Percentiles rank a stretch among this genome's conserved stretches.
phyloP scores from a whole-genome alignment of 53 echinoderm and acorn worm species.

The Paracentrotus lividus region DNA sequence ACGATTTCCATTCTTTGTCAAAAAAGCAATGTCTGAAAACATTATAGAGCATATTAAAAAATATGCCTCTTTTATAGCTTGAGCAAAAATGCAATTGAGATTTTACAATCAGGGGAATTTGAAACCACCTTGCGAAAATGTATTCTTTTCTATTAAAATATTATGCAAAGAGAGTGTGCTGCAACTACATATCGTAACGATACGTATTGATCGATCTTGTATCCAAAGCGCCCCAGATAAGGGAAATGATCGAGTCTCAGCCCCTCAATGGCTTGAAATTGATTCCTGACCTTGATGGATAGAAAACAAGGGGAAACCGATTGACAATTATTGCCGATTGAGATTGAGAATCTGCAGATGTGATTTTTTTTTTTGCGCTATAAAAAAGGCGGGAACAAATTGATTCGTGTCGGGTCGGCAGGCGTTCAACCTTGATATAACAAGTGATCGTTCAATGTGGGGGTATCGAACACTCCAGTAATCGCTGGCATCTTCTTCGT shows the following conservation, averaged over 20 bases:
- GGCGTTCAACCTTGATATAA: slow-evolving; percentile 22
- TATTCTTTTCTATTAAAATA: no score
- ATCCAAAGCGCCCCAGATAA: neutral
- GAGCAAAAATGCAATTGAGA: no score
- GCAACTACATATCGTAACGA: no score
- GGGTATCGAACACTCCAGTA: neutral
- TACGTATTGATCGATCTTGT: no score
- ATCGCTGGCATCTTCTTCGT: neutral
- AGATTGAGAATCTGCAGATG: neutral
- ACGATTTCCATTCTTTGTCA: no score
- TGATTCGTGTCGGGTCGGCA: slow-evolving; percentile 23
- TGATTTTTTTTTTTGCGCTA: slow-evolving; percentile 26
- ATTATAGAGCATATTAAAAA: no score
- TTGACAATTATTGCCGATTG: slow-evolving; percentile 27
- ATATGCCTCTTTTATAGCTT: no score
- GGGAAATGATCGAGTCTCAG: neutral
- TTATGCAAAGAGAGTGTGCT: no score
- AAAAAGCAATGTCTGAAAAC: no score
- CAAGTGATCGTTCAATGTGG: neutral
- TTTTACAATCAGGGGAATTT: no score
- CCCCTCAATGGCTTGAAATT: neutral
- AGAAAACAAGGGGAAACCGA: slow-evolving; percentile 5
- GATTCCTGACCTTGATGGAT: neutral
- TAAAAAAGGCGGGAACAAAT: slow-evolving; percentile 10
- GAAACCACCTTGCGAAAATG: no score